These are phyloP conservation scores for Hypsibius dujardini DNA, from an alignment of 1,140 invertebrate species.

Conservation along the genomic window DNA sequence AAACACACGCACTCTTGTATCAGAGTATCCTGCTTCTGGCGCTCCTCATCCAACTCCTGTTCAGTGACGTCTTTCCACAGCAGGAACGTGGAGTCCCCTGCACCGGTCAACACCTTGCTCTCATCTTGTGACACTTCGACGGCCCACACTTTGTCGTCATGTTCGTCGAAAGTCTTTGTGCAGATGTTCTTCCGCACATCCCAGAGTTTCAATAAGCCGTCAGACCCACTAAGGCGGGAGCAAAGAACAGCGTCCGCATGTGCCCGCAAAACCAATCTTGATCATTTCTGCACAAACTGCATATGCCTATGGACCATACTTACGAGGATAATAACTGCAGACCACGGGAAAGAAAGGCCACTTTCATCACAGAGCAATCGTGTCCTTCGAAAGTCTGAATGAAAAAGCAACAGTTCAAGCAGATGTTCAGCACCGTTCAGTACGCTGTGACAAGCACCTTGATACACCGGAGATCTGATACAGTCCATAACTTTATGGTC, in stretches of 20 bases:
- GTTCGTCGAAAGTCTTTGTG: constrained; percentile 60
- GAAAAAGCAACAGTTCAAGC: constrained; percentile 7
- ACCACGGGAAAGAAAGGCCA: constrained; percentile 59
- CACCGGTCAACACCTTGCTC: constrained; percentile 61
- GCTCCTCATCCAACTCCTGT: constrained; percentile 44
- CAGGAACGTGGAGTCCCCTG: constrained; percentile 63
- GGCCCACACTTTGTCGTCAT: constrained; percentile 70
- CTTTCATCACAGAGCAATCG: constrained; percentile 68
- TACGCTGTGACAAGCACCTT: constrained; percentile 47
- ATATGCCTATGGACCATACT: constrained; percentile 9
- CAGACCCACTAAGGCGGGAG: constrained; percentile 43
- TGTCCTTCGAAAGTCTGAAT: constrained; percentile 76
- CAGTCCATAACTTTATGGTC: constrained; percentile 82
- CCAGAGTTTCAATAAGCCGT: constrained; percentile 76
- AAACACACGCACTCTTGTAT: constrained; percentile 40
- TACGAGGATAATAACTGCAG: constrained; percentile 63
- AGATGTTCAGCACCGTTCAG: too few species aligned
- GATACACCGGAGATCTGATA: constrained; percentile 63
- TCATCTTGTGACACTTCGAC: constrained; percentile 46
- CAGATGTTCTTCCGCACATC: constrained; percentile 71
- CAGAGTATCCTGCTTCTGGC: constrained; percentile 48
- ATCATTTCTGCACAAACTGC: background rate
- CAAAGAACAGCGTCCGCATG: too few species aligned
- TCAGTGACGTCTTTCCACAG: constrained; percentile 67
- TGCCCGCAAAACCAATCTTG: too few species aligned